Base-by-base conservation (phyloP, 1,140 invertebrate species). In the Atta cephalotes region DNA sequence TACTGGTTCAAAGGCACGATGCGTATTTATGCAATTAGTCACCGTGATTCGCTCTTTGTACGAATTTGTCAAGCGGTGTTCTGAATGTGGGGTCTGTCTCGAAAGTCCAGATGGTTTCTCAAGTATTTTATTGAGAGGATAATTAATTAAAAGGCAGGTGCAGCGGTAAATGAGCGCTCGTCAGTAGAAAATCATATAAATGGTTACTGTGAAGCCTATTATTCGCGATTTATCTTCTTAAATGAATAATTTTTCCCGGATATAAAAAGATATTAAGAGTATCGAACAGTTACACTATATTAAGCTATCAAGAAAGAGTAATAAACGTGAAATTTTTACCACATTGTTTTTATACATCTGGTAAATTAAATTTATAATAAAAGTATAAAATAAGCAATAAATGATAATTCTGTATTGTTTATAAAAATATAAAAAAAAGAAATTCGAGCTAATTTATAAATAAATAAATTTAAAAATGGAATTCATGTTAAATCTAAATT, bases 21-120 rank as follows among this genome's bases (percentile, higher is more conserved):
- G 21, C 18, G 68, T 28, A 53, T 72, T 79, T 86, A n/a, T 21
- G 74, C 63, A 88, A 89, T 74, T 85, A 81, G 25, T 16, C 49
- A 25, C 39, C 28, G 18, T n/a, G 53, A 77, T 35, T n/a, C 14
- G 56, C 56, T 78, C 51, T 68, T 72, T 60, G 53, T 21, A 53
- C 53, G 21, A 71, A 81, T 72, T 82, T 72, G 66, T 28, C 66
- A 68, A 72, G 31, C 56, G 56, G 4, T 49, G 49, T 74, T 51
- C 14, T 39, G 45, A 84, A 21, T 25, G 70, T 51, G 45, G 12
- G 9, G 21, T 31, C 18, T 68, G 35, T 18, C 53, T 74, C 35
- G 35, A 49, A 53, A 62, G 31, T 70, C 21, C 21, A 60, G 56
- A n/a, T 14, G 39, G 1, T 62, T 63, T 60, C 25, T 28, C 56